Evolutionary conservation across 2,797 vertebrate species (phyloP), one percentile per base, ranked within the genome.

Genomic region (Telmatherina bonti): DNA sequence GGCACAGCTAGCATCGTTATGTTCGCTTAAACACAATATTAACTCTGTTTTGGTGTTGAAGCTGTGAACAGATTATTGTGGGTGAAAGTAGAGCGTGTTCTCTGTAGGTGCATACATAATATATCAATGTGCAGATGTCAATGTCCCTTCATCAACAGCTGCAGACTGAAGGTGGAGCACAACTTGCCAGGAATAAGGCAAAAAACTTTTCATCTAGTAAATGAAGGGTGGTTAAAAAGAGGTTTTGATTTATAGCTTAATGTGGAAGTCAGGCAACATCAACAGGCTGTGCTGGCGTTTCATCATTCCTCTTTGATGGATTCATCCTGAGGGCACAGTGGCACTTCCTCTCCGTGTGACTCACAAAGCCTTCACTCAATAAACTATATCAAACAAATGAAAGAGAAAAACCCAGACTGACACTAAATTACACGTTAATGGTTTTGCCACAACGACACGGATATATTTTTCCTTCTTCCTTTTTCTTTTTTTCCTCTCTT

Each of bases 231-330:
- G 68, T 76, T 85, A 51, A 87, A 77, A 76, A 65, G 52, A 5
- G 54, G 8, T 67, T 82, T 55, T 84, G 78, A 91, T 91, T 90
- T 86, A 87, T 55, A 53, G 58, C 62, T 73, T 49, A 72, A 67
- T 38, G 24, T 20, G 51, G 62, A 72, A 67, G 70, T 74, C 73
- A 59, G 72, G 59, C 59, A 85, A 56, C 73, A 70, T 76, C 41
- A 70, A 69, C 49, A 66, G 74, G 62, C 72, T 35, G 69, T 62
- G 75, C 38, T 60, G 70, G 27, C 1, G 9, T 87, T 85, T 85
- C 59, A 83, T 81, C 47, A 1, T 49, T 61, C 55, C 30, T 66
- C 61, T 86, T 86, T 87, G 75, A 86, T 70, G 65, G 49, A 69
- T 54, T 61, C 27, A 51, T 71, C 83, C 76, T 45, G 24, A 54